These are phyloP conservation scores for Rhingia campestris DNA, from an alignment of 2,888 invertebrate genomes.

Conservation along the genomic window DNA sequence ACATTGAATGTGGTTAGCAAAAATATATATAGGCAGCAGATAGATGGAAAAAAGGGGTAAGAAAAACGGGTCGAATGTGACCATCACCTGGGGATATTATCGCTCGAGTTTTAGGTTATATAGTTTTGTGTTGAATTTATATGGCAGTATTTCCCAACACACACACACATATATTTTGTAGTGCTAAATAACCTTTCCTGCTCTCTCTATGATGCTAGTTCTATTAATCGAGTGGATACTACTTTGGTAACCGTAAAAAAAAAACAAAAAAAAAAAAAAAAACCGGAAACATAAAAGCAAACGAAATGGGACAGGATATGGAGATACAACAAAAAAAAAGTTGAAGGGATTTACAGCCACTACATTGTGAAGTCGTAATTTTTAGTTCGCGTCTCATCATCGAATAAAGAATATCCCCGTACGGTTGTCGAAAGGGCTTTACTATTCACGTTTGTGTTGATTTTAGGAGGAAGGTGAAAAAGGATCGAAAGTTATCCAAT, in stretches of 20 bases:
- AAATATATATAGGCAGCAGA: conserved; percentile 14
- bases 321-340: conserved; percentile 27
- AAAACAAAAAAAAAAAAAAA: conserved; percentile 11
- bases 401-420: conserved; percentile 27
- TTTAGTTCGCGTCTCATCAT: background rate
- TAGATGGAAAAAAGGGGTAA: conserved; percentile 5
- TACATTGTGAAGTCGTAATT: conserved; percentile 50
- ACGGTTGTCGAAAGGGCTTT: background rate
- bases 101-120: conserved; percentile 69
- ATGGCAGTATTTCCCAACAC: conserved; percentile 28
- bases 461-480: background rate
- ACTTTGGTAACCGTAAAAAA: conserved; percentile 60
- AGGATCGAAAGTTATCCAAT: conserved; percentile 55
- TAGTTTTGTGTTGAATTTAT: conserved; percentile 65
- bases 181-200: background rate
- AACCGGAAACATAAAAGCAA: too few species aligned
- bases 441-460: too few species aligned
- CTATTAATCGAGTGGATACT: conserved; percentile 60
- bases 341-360: conserved; percentile 62
- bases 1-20: conserved; percentile 36
- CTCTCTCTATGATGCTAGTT: conserved; percentile 19
- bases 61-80: conserved; percentile 24
- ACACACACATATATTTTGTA: conserved; percentile 18
- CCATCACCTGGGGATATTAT: conserved; percentile 73
- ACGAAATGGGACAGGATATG: conserved; percentile 21